phyloP scores from a whole-genome alignment of 1,140 invertebrate species.

The Dolichoris vasculosae region DNA sequence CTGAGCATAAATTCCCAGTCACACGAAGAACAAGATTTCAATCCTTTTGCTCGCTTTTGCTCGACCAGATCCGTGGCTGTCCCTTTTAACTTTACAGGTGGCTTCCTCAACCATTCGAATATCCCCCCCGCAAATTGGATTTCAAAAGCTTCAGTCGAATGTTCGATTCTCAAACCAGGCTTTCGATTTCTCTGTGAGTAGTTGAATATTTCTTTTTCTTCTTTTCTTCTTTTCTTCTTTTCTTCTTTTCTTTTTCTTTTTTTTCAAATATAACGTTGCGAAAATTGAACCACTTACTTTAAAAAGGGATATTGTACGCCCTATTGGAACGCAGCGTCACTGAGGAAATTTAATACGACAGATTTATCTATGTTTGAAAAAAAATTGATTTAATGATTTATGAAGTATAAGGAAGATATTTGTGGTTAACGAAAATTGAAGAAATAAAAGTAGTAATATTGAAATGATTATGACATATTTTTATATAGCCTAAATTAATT shows the following conservation, averaged over 20 bases:
- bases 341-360: background rate
- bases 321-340: background rate
- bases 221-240: background rate
- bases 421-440: background rate
- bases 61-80: background rate
- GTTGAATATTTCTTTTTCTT: background rate
- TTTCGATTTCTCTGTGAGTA: background rate
- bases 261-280: background rate
- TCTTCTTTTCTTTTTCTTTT: background rate
- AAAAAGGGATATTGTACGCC: background rate
- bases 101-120: background rate
- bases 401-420: background rate
- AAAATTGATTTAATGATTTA: background rate
- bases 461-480: no score
- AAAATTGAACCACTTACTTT: background rate
- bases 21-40: background rate
- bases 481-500: no score
- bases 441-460: no score
- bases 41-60: background rate
- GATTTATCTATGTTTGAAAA: background rate
- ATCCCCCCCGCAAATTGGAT: background rate
- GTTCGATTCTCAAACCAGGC: background rate
- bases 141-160: constrained; percentile 5
- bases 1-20: background rate
- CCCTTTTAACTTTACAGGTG: background rate